Percentiles rank a stretch among this genome's conserved stretches.
These are phyloP conservation scores for Esox masquinongy DNA, from an alignment of 2,797 vertebrate species.

Conservation along the genomic window DNA sequence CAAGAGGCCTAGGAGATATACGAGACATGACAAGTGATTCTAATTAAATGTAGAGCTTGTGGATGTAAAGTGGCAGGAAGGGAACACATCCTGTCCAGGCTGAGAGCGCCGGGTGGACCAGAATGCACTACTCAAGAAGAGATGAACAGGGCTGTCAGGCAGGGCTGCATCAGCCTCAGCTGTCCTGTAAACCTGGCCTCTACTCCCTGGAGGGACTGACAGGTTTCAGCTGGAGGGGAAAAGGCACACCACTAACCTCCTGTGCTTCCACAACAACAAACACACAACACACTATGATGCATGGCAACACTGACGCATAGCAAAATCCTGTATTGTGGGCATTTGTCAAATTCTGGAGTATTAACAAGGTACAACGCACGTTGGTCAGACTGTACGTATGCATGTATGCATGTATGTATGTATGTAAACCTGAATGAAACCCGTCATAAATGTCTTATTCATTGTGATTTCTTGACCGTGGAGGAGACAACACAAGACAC, in stretches of 20 bases:
- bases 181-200: slow-evolving; percentile 70
- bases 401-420: slow-evolving; percentile 7
- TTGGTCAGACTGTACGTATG: slow-evolving; percentile 25
- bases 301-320: slow-evolving; percentile 56
- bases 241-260: slow-evolving; percentile 63
- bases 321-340: slow-evolving; percentile 56
- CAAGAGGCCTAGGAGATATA: slow-evolving; percentile 81
- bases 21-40: slow-evolving; percentile 85
- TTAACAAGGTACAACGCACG: slow-evolving; percentile 63
- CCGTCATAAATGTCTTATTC: slow-evolving; percentile 57
- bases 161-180: slow-evolving; percentile 75
- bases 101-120: slow-evolving; percentile 59
- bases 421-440: slow-evolving; percentile 51
- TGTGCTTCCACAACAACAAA: slow-evolving; percentile 73
- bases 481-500: slow-evolving; percentile 25
- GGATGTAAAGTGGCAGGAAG: slow-evolving; percentile 84
- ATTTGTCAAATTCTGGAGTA: slow-evolving; percentile 68
- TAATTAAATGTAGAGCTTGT: slow-evolving; percentile 83
- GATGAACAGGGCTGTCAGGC: slow-evolving; percentile 76
- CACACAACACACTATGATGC: slow-evolving; percentile 59
- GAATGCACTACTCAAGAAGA: slow-evolving; percentile 69
- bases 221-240: slow-evolving; percentile 79
- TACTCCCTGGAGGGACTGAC: slow-evolving; percentile 71
- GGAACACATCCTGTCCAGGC: slow-evolving; percentile 78
- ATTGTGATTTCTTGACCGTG: slow-evolving; percentile 47